Evolutionary conservation across 1,140 invertebrate species (phyloP).

Genomic region (Trichoplusia ni): DNA sequence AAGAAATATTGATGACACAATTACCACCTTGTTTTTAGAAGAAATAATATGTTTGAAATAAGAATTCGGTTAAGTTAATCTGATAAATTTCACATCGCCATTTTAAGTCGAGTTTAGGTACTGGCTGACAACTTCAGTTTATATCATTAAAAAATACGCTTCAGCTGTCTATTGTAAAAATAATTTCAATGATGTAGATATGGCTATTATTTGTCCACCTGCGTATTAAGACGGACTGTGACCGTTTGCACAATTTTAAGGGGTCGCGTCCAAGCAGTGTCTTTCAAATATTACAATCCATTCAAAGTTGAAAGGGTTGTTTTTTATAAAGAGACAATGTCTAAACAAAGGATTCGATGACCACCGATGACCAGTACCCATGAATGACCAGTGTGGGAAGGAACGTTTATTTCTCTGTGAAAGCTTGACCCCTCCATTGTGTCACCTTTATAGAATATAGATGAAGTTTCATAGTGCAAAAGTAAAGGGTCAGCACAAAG

Average conservation of each 20-base stretch:
- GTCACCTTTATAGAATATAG: conserved; percentile 50
- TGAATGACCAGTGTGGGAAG: conserved; percentile 65
- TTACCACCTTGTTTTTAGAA: too few relatives aligned
- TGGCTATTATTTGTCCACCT: too few relatives aligned
- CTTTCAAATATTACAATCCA: conserved; percentile 52
- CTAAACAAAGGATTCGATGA: conserved; percentile 71
- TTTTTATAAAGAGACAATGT: conserved; percentile 65
- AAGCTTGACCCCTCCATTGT: conserved; percentile 70
- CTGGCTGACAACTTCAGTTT: too few relatives aligned
- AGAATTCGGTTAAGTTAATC: too few relatives aligned
- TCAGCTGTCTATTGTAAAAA: too few relatives aligned
- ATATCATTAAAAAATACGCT: too few relatives aligned
- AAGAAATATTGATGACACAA: too few relatives aligned
- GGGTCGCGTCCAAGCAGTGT: conserved; percentile 62
- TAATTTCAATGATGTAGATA: too few relatives aligned
- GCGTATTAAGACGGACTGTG: conserved; percentile 45
- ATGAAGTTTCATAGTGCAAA: conserved; percentile 54
- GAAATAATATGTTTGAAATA: too few relatives aligned
- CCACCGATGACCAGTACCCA: conserved; percentile 72
- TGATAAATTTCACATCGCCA: too few relatives aligned
- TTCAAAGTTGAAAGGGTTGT: conserved; percentile 63
- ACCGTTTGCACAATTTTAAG: conserved; percentile 61
- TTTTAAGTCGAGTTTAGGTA: too few relatives aligned
- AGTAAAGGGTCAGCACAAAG: conserved; percentile 58
- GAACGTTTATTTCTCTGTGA: conserved; percentile 49